A percentile compares a stretch with the other conserved stretches of the same genome.
Conservation (phyloP, 2,888 invertebrate species). For the Trichogramma dendrolimi region DNA sequence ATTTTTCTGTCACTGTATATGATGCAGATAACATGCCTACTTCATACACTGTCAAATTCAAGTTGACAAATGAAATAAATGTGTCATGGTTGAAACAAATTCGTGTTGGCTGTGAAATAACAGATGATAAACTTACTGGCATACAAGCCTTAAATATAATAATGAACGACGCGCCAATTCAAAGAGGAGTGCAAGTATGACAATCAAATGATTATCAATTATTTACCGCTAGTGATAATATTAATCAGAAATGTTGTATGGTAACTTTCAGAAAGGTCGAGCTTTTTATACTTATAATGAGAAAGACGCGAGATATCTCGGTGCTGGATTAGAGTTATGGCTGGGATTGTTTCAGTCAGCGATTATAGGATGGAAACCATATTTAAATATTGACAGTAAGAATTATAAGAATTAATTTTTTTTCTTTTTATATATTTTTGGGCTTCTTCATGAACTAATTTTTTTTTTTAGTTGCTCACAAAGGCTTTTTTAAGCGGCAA, state of each 20-base stretch:
- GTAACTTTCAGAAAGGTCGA: neutral
- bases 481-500: conserved; percentile 67
- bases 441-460: neutral
- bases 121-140: conserved; percentile 60
- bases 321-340: conserved; percentile 85
- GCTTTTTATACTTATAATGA: neutral
- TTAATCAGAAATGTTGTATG: conserved; percentile 1
- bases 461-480: conserved; percentile 64
- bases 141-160: conserved; percentile 84
- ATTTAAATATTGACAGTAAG: conserved; percentile 82
- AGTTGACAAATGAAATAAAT: conserved; percentile 58
- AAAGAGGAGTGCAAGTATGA: conserved; percentile 45
- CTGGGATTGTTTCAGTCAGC: conserved; percentile 91
- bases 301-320: conserved; percentile 57
- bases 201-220: conserved; percentile 6
- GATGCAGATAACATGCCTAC: conserved; percentile 44
- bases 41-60: conserved; percentile 55
- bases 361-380: conserved; percentile 79
- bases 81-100: conserved; percentile 53
- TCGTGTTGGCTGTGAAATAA: conserved; percentile 63
- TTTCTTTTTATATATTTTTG: conserved; percentile 4
- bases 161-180: conserved; percentile 63
- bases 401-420: conserved; percentile 9
- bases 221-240: neutral
- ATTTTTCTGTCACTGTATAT: conserved; percentile 42